Base-by-base conservation (phyloP, 2,113 vertebrate genomes). In the Mellivora capensis region DNA sequence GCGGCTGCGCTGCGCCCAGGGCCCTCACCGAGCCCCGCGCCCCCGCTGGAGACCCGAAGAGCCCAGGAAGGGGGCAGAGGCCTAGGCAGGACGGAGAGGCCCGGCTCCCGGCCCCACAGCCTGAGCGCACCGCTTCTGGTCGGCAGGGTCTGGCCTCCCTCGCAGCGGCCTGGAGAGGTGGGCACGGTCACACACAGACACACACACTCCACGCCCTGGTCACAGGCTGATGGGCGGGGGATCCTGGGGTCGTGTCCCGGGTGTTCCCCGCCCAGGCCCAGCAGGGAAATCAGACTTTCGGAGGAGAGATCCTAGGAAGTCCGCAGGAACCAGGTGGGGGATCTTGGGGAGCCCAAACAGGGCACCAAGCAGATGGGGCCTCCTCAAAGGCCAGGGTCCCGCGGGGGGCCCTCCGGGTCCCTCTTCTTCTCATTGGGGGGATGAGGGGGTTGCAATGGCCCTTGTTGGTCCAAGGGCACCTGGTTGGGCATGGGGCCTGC, bases 261-360 rank as follows among this genome's bases (percentile, higher is more conserved):
- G 25, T 9, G 27, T 3, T 34, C 27, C 52, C 21, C 13, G 27
- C 15, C 34, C 39, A 9, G 37, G 44, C 47, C 37, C 13, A 31
- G 15, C 1, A 2, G 7, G 17, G 61, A 23, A 15, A 54, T 44
- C 79, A 13, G 90, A 4, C 42, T 23, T 29, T 18, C 44, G 2
- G 42, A 14, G 69, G 29, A 39, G 17, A 23, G 6, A 14, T 9
- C 57, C 37, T 29, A 34, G 29, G 52, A 59, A 13, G 3, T 29
- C 31, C 77, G 0, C 1, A 15, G 34, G 54, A 7, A 13, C 21
- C 7, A 0, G 0, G 2, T 37, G 17, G 0, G 23, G 27, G 23
- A 13, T 25, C 23, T 20, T 4, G 29, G 4, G 44, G 29, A 79
- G 76, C 42, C n/a, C 37, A 17, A 11, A 37, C 71, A 6, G 15